Evolutionary conservation across 2,113 vertebrate species (phyloP), one percentile per base, ranked within the genome.

Genomic region (Toxotes chatareus): DNA sequence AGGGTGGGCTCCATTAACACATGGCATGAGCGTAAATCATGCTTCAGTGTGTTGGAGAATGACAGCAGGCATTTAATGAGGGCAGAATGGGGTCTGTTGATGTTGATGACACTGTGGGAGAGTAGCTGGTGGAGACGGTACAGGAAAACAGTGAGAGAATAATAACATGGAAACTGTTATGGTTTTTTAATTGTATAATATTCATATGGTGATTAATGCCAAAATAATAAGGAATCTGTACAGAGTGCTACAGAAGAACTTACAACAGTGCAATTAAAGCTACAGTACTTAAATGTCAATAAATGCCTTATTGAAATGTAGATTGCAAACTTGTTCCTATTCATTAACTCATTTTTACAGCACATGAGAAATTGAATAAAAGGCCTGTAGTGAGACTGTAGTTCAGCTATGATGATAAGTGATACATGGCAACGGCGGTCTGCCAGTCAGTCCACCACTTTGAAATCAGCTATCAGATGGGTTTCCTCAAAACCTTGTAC

Each of bases 21-120:
- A 65, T 23, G 7, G 11, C 31, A 56, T 10, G 64, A 67, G 31
- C 42, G 68, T 84, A 72, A 68, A 85, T 89, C 68, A 36, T 23
- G 40, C 27, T 55, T 67, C 27, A 53, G 51, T 17, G 21, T 40
- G 56, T 17, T 36, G n/a, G n/a, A 66, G 70, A 66, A 64, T 62
- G 47, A 65, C 36, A 23, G 16, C 9, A 23, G 11, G 5, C 17
- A 2, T 60, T 73, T 66, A 40, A 82, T 46, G 40, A 40, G 36
- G 62, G 47, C 16, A 40, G 47, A 73, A 47, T 17, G 12, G 46
- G 34, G 13, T n/a, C 40, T 44, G 42, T 13, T 13, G 10, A 44
- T 11, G 12, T 13, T 44, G 42, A 44, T 44, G 42, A 44, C 42
- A 44, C 13, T 44, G 10, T 44, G 53, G 44, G n/a, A 19, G 21